Conservation (phyloP, 1,140 invertebrate species). For the Sinonovacula constricta region DNA sequence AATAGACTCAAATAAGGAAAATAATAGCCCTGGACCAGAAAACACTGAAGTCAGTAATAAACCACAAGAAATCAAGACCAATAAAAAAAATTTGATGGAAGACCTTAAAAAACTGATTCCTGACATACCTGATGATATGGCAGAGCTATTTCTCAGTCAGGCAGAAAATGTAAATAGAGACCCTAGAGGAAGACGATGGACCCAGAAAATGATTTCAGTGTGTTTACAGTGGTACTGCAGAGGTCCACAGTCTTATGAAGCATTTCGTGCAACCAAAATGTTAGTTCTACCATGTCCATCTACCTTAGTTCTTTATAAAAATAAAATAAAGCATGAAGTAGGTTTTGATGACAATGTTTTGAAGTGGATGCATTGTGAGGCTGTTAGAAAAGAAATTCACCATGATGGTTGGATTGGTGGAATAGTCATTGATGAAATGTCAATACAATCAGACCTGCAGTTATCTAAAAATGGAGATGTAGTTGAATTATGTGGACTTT, state of each 20-base stretch:
- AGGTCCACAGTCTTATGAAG: conserved; percentile 29
- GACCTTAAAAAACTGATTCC: conserved; percentile 20
- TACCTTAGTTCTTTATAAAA: conserved; percentile 49
- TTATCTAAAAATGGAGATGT: conserved; percentile 27
- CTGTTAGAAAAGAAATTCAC: conserved; percentile 13
- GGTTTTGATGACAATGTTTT: conserved; percentile 47
- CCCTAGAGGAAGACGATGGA: conserved; percentile 37
- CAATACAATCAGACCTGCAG: conserved; percentile 51
- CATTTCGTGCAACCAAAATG: background rate
- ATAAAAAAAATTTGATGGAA: background rate
- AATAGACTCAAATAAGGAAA: background rate
- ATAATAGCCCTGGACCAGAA: background rate
- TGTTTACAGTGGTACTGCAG: conserved; percentile 36
- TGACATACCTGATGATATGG: conserved; percentile 11
- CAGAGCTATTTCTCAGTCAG: background rate
- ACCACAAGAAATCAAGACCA: too few relatives aligned
- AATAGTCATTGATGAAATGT: conserved; percentile 50
- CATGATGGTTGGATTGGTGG: conserved; percentile 34
- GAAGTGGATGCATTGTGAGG: conserved; percentile 53
- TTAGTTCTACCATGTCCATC: conserved; percentile 23
- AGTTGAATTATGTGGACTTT: conserved; percentile 18
- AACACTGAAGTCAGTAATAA: background rate
- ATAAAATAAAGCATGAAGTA: conserved; percentile 40
- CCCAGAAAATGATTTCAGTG: background rate
- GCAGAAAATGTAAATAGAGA: conserved; percentile 20